Evolutionary conservation across 2,888 invertebrate genomes (phyloP).

Genomic region (Gymnoscelis rufifasciata): DNA sequence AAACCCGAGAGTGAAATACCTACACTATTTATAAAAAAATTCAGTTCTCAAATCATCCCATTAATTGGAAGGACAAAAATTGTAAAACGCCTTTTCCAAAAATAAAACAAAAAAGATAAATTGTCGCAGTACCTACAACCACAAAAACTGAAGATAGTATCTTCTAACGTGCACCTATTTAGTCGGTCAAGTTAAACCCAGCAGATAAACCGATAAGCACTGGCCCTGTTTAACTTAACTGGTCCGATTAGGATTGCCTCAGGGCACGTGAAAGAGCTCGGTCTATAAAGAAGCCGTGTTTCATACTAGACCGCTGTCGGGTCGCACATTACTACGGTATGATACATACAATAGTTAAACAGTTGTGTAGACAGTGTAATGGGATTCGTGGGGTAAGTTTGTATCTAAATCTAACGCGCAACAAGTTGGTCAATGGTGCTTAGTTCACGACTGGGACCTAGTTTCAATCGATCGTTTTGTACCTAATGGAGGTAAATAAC

Average conservation of each 20-base stretch:
- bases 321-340: slow-evolving; percentile 19
- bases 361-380: slow-evolving; percentile 20
- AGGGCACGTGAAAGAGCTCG: slow-evolving; percentile 12
- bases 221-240: not conserved
- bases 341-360: slow-evolving; percentile 22
- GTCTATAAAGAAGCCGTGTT: slow-evolving; percentile 18
- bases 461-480: not conserved
- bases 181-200: too few species aligned
- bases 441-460: not conserved
- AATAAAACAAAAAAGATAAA: too few species aligned
- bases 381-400: slow-evolving; percentile 10
- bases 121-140: too few species aligned
- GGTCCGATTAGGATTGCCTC: slow-evolving; percentile 8
- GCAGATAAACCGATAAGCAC: too few species aligned
- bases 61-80: too few species aligned
- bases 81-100: too few species aligned
- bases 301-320: slow-evolving; percentile 18
- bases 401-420: slow-evolving; percentile 8
- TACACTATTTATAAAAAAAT: too few species aligned
- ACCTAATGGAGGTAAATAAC: not conserved
- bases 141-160: too few species aligned
- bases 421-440: not conserved
- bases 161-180: too few species aligned
- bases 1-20: too few species aligned
- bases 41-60: too few species aligned